Base-by-base conservation (phyloP, 2,113 vertebrate genomes). In the Isurus oxyrinchus region DNA sequence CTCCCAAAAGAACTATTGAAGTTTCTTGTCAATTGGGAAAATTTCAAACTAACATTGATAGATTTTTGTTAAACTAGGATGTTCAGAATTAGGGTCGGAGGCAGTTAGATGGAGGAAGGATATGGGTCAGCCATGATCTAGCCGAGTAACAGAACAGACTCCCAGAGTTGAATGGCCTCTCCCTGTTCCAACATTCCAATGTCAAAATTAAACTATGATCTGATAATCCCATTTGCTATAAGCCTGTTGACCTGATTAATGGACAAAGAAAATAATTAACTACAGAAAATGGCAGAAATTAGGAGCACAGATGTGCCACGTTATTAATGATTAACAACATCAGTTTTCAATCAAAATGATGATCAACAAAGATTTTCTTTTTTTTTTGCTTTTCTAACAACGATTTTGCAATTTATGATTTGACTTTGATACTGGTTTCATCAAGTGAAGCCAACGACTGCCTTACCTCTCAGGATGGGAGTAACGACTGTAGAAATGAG, bases 401-500 rank as follows among this genome's bases (percentile, higher is more conserved):
- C 1, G 5, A 49, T 55, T 88, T 88, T 55, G 2, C 21, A 63
- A 61, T 63, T 94, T n/a, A 63, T 63, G 2, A 14, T 23, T 94
- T 61, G n/a, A 63, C 59, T 25, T 66, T 94, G 90, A 63, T 8
- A 63, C 59, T 40, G 5, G 16, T 35, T 94, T 63, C 59, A 94
- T 8, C 2, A 35, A 40, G 25, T 21, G 69, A 91, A 91, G 88
- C 31, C 25, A 91, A 91, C 55, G 35, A n/a, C 0, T 63, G 72
- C 96, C 96, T 49, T 98, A 99, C 99, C 99, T 99, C 98, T 98
- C 96, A 99, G 98, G 40, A 97, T 97, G 27, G 99, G 99, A 0
- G 99, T 99, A 97, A 99, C 97, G 96, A 99, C 97, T 5, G 99
- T 99, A 27, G 99, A 99, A 13, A 99, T 81, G 61, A 99, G 98